Base-by-base conservation (phyloP, 2,888 invertebrate species). In the Dicyrtomina minuta region DNA sequence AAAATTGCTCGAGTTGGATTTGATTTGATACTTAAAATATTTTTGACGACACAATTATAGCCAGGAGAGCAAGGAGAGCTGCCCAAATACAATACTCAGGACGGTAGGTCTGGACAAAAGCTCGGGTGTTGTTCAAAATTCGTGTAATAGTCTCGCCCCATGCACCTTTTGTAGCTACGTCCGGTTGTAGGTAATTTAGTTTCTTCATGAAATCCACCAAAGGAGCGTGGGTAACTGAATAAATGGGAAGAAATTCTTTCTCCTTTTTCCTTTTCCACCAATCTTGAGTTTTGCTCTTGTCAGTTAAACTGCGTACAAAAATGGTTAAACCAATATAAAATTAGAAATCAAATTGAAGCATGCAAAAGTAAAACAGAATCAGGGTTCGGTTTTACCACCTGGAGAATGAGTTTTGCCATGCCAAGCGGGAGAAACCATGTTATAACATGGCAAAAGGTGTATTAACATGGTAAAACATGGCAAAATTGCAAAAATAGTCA, bases 161-260 rank as follows among this genome's bases (percentile, higher is more conserved):
- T 10, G 2, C 26, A 12, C n/a, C 43, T 66, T 74, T 72, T 17
- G 79, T 68, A 0, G 81, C 73, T 22, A 81, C 80, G 51, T 80
- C 80, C 53, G 82, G 81, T 4, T 84, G 83, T 68, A 87, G 81
- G 64, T 86, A 81, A 78, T 86, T 86, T 79, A 86, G 82, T 55
- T 86, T 86, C 58, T 83, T 83, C 55, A 88, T 80, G 79, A 86
- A 87, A 49, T 87, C 87, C 3, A 86, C 79, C 26, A 88, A 80
- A 2, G 86, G 84, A 4, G 85, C 82, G 69, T 87, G 85, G 77
- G 86, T 86, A 70, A 84, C 84, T 53, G 86, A 84, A 78, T 84
- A 87, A 27, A 85, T 83, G 8, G 88, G 87, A 75, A 88, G 85
- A 77, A 87, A 88, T 77, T 87, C 87, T 10, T 82, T 82, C 0